Conservation (phyloP, 2,113 vertebrate genomes). For the Trinectes maculatus region DNA sequence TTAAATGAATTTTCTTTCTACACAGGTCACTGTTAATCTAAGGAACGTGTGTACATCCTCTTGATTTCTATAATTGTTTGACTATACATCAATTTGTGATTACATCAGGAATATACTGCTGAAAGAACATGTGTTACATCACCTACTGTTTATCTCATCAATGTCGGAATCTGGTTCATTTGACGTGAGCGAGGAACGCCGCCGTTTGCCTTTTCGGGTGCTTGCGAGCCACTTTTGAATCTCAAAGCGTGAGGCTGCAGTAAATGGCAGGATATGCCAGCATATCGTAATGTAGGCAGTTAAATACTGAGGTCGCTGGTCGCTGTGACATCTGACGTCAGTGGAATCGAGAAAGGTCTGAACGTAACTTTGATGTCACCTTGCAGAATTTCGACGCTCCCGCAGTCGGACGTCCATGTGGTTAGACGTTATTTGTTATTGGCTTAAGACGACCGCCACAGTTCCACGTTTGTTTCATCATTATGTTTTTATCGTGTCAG, state of each 20-base stretch:
- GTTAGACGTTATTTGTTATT: constrained; percentile 16
- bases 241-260: constrained; percentile 17
- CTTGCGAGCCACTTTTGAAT: constrained; percentile 48
- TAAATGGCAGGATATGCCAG: constrained; percentile 60
- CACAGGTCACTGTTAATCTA: constrained; percentile 64
- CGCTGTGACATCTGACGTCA: constrained; percentile 30
- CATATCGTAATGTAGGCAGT: constrained; percentile 60
- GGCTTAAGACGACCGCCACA: constrained; percentile 53
- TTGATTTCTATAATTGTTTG: constrained; percentile 49
- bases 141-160: constrained; percentile 1
- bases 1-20: constrained; percentile 50
- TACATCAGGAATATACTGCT: constrained; percentile 58
- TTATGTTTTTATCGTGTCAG: too few species aligned
- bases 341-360: constrained; percentile 6
- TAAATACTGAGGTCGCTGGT: constrained; percentile 68
- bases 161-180: not conserved
- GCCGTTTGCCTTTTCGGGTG: constrained; percentile 17
- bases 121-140: constrained; percentile 16
- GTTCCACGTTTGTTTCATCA: too few species aligned
- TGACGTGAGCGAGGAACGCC: too few species aligned
- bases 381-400: constrained; percentile 29
- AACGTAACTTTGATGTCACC: constrained; percentile 2
- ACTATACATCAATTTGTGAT: constrained; percentile 57
- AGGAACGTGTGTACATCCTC: constrained; percentile 55
- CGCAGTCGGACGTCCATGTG: constrained; percentile 15